A percentile compares a stretch with the other conserved stretches of the same genome.
These are phyloP conservation scores for Drosophila kambysellisi DNA, from an alignment of 2,888 invertebrate species.

Conservation along the genomic window DNA sequence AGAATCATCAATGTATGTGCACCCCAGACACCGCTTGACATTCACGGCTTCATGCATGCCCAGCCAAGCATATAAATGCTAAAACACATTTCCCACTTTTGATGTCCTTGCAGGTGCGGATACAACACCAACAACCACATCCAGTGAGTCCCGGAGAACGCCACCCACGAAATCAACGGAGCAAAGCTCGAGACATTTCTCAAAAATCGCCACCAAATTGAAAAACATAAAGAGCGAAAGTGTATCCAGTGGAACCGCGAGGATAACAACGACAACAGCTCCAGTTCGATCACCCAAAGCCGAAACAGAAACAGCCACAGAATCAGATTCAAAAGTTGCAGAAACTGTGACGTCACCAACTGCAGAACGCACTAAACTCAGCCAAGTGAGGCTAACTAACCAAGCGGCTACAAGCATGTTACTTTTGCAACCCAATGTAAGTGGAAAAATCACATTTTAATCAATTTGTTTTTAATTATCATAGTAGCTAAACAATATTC, in stretches of 20 bases:
- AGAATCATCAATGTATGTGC: conserved; percentile 39
- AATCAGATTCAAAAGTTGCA: conserved; percentile 24
- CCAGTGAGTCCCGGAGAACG: conserved; percentile 46
- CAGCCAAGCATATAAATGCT: conserved; percentile 26
- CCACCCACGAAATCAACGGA: conserved; percentile 30
- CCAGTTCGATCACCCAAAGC: conserved; percentile 43
- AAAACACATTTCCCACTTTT: conserved; percentile 27
- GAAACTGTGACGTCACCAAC: conserved; percentile 44
- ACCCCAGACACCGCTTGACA: conserved; percentile 66
- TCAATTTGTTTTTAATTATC: neutral
- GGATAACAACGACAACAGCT: conserved; percentile 48
- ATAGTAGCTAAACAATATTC: neutral
- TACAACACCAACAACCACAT: conserved; percentile 38
- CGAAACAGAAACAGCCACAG: conserved; percentile 24
- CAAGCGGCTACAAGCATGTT: conserved; percentile 92
- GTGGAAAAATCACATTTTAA: conserved; percentile 56
- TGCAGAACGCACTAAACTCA: conserved; percentile 64
- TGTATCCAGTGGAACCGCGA: conserved; percentile 42
- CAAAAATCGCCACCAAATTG: conserved; percentile 43
- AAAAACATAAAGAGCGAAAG: conserved; percentile 55
- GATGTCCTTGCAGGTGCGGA: conserved; percentile 70
- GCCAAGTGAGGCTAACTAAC: conserved; percentile 77
- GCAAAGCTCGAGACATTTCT: conserved; percentile 9
- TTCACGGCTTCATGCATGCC: conserved; percentile 60
- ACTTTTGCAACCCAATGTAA: conserved; percentile 96